Base-by-base conservation (phyloP, 2,113 vertebrate species). In the Cebus imitator region DNA sequence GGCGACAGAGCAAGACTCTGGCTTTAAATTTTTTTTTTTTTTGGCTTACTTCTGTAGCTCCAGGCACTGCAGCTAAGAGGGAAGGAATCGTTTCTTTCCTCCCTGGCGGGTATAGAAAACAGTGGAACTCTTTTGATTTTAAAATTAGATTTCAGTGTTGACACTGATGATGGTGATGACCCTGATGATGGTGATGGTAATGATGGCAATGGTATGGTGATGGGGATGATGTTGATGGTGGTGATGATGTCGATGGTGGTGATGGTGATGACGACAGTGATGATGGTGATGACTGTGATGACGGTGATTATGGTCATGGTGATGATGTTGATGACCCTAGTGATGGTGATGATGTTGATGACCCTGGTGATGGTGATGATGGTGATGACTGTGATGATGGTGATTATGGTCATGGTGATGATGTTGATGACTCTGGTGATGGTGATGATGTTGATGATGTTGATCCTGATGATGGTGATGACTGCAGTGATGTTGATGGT, bases 211-310 rank as follows among this genome's bases (percentile, higher is more conserved):
- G 45, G 10, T 48, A 48, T 55, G 48, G 0, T 48, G 61, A 0
- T 52, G 2, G 0, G 55, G n/a, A 0, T 32, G 10, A 0, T 35
- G 61, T 0, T 35, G 18, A 0, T 48, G 18, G 0, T 32, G 17
- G 0, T 48, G 13, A 0, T 13, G 8, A 0, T 35, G 61, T 0
- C 27, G 18, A 0, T 48, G 18, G 0, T 32, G 17, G 0, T 48
- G 13, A 0, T 13, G 8, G 0, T 72, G 37, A 0, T 23, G 61
- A 0, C 45, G 2, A 2, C n/a, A 37, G 0, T 16, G 43, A 0
- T 57, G 4, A 2, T 61, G n/a, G 0, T 52, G 20, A 0, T 50
- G 48, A 50, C 48, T 50, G 48, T 12, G 12, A 13, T 50, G 48
- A 50, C 3, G 37, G 0, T 32, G 18, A 0, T 52, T 14, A 0